Evolutionary conservation across 2,888 invertebrate genomes (phyloP), one percentile per base, ranked within the genome.

Genomic region (Stenolophus ochropezus): DNA sequence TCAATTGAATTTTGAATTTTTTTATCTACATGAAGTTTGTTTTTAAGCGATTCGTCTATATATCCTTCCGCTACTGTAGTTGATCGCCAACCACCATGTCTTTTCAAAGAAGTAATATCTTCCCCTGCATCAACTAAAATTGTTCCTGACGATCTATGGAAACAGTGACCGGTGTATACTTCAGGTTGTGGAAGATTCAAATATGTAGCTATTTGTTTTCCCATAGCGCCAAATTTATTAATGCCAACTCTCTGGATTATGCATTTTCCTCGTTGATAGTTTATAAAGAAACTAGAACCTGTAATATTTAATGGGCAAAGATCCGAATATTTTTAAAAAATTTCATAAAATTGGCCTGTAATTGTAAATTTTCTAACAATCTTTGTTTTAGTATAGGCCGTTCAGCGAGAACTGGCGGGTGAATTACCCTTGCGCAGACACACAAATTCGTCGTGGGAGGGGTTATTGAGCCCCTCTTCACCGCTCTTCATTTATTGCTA

Each of bases 171-270:
- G 16, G 84, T 84, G 82, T 84, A 84, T 3, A 51, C 53, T 65
- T 84, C 75, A 20, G 85, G 82, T 18, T 84, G 27, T 2, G 83
- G 79, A 47, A 85, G 76, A 5, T 82, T 78, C 61, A 83, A 82
- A 81, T 76, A 84, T 33, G 20, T 73, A 21, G 85, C 84, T 27
- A 85, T 84, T 25, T 83, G 14, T 71, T 82, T 83, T 20, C 84
- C 84, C 83, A 84, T 84, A 76, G 65, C 65, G 53, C 82, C 78
- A 47, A 85, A 83, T 80, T 83, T 84, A 53, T 85, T 84, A 4
- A 81, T 78, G 23, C 82, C 83, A n/a, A 82, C 65, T 53, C 27
- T 82, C 61, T 82, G 82, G 1, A 73, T 42, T 16, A 80, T 83
- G 23, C 82, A 84, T 83, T 82, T 84, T 14, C 84, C 83, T 42